A percentile compares a stretch with the other conserved stretches of the same genome.
phyloP scores from a whole-genome alignment of 2,888 invertebrate genomes.

The Mayetiola destructor region DNA sequence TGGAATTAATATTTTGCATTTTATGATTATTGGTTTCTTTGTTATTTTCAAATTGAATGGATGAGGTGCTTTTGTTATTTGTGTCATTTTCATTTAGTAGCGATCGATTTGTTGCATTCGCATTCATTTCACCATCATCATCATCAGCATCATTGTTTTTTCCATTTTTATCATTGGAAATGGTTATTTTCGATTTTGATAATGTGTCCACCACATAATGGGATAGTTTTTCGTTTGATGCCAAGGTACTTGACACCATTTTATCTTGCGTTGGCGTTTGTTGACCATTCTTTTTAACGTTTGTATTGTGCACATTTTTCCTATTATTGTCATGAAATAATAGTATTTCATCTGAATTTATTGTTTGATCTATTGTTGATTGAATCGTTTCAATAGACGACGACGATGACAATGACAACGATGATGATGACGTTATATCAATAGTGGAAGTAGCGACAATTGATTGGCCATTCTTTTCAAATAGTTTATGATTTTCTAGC shows the following conservation, averaged over 20 bases:
- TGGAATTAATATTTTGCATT: neutral
- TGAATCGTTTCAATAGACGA: neutral
- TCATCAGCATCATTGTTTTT: neutral
- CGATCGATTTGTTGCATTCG: neutral
- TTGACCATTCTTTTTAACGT: neutral
- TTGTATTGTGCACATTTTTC: too few relatives aligned
- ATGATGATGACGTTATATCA: neutral
- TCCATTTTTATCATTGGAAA: neutral
- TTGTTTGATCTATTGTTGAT: neutral
- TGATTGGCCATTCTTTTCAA: neutral
- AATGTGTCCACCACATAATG: too few relatives aligned
- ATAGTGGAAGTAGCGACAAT: too few relatives aligned
- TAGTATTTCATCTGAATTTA: neutral
- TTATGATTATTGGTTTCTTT: neutral
- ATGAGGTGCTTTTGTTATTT: too few relatives aligned
- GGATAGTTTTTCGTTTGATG: too few relatives aligned
- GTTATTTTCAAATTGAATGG: too few relatives aligned
- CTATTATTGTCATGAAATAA: too few relatives aligned
- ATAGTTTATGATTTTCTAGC: constrained; percentile 4
- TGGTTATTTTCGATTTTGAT: neutral
- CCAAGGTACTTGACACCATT: constrained; percentile 7
- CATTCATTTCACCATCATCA: neutral
- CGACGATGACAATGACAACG: neutral
- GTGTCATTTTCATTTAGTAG: neutral
- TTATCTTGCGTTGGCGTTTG: neutral